Evolutionary conservation across 2,797 vertebrate species (phyloP), one percentile per base, ranked within the genome.

Genomic region (Arnoldichthys spilopterus): DNA sequence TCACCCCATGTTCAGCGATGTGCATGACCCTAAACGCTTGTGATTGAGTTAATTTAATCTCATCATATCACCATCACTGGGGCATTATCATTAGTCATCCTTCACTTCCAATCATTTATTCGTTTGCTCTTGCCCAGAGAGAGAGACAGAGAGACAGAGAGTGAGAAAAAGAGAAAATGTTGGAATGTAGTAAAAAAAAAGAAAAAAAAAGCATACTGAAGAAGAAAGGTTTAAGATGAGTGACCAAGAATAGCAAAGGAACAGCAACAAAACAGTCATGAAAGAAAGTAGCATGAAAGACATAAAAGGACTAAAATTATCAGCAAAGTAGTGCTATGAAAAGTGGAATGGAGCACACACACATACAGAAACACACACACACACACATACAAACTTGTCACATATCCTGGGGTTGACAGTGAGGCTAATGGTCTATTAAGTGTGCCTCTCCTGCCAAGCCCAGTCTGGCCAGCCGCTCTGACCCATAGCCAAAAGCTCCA

Each of bases 41-140:
- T 81, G 84, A 81, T 74, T 72, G 69, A 76, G 76, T 77, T 82
- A 45, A 82, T 85, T 85, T 79, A 79, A 79, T 82, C 61, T 62
- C 81, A 80, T 85, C 81, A 68, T 83, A 85, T 77, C 70, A 79
- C 74, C 77, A 85, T 85, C 76, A 81, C 53, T 51, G 34, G 71
- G 75, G 69, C 51, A 83, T 77, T 80, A 85, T 74, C 81, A 74
- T 83, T 78, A 69, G 74, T 80, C 78, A 78, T 78, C 68, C 68
- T 80, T 85, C 78, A 73, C 78, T 74, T 71, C 75, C 61, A 37
- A 76, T 76, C 72, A 76, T 80, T 76, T 73, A 63, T 74, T 61
- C 67, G 26, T 62, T 81, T 78, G 62, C 81, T 83, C 72, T 58
- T 78, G 67, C 54, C 51, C 62, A 24, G 11, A 53, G 15, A 66